These are phyloP conservation scores for Mesoclemmys tuberculata DNA, from an alignment of 2,113 vertebrate genomes.

Conservation along the genomic window DNA sequence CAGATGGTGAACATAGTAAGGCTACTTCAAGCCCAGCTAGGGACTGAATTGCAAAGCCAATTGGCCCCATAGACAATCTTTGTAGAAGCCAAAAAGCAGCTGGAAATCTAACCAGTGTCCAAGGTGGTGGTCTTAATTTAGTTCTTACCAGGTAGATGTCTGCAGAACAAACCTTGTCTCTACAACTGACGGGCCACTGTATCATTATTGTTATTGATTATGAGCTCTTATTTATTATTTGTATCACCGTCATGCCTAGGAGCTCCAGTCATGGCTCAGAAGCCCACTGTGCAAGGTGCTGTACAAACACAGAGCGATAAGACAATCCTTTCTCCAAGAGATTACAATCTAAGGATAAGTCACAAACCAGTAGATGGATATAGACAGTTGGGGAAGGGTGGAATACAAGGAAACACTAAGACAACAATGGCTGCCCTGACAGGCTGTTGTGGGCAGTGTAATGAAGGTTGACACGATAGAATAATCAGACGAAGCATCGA, in stretches of 20 bases:
- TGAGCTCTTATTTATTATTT: neutral
- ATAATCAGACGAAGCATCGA: neutral
- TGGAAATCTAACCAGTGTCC: neutral
- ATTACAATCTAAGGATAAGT: neutral
- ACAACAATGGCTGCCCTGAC: neutral
- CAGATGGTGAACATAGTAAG: neutral
- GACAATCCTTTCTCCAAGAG: neutral
- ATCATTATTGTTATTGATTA: neutral
- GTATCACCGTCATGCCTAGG: neutral
- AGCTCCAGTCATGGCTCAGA: neutral
- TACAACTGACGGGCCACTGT: neutral
- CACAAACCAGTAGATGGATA: neutral
- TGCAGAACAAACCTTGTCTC: neutral
- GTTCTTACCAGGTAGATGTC: neutral
- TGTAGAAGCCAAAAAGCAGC: neutral
- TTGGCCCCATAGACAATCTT: neutral
- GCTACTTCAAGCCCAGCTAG: neutral
- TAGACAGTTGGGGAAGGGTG: neutral
- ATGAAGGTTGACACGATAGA: neutral
- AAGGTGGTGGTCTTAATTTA: rapidly evolving
- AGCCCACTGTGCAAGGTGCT: neutral
- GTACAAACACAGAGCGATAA: neutral
- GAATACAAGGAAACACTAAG: neutral
- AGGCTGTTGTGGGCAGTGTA: neutral
- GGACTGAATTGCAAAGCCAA: neutral